Evolutionary conservation across 2,888 invertebrate species (phyloP), one percentile per base, ranked within the genome.

Genomic region (Scaptomyza caliginosa): DNA sequence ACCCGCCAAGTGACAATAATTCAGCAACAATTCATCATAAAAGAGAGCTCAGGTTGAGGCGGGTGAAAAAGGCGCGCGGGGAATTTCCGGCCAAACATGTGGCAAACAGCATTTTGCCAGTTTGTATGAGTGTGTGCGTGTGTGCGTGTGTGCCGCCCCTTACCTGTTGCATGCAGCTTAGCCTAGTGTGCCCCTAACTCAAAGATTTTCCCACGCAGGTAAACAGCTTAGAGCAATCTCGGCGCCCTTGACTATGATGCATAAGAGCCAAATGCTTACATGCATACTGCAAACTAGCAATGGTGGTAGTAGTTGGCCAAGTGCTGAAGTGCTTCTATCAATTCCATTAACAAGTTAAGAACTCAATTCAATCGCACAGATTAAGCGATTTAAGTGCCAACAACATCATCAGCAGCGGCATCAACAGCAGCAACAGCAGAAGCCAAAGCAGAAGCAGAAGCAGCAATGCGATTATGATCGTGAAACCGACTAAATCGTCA

Each of bases 1-100:
- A 67, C 67, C 81, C 62, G 74, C 74, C 84, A 77, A 83, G 81
- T 86, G 84, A 70, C 46, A 46, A 45, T n/a, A 45, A 43, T 11
- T 17, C 24, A 32, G 59, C 64, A 72, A 74, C 63, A 80, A 83
- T 85, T 85, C 86, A 64, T 59, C 77, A 67, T 85, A 82, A 80
- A 69, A 49, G 58, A 54, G 28, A 13, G 6, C 28, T 5, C 13
- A 13, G 6, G 6, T 32, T 13, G 13, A 42, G 48, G 54, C 40
- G 19, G 24, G 24, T 39, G 16, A 8, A 45, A 45, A 40, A 59
- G 55, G 62, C 59, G 49, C 52, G 42, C 62, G 43, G 81, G 81
- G 86, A 83, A 81, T 83, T 86, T 80, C 81, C 84, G 84, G 86
- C 57, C 72, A 57, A 43, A 77, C 77, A 76, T 80, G 84, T 86